phyloP scores from a whole-genome alignment of 1,140 invertebrate genomes.

The Heliothis virescens region DNA sequence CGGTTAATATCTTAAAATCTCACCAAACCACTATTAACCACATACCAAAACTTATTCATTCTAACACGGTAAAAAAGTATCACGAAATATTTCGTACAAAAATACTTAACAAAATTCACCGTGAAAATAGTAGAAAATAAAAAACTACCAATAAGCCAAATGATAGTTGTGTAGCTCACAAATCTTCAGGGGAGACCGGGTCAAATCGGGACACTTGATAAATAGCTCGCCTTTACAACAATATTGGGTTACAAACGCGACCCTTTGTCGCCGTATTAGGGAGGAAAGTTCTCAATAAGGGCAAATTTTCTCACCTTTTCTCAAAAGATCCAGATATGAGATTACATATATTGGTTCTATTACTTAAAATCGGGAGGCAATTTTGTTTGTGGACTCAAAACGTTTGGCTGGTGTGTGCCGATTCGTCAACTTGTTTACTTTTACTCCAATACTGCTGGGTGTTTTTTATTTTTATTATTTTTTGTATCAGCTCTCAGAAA shows the following conservation, averaged over 20 bases:
- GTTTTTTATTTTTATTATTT: slow-evolving; percentile 16
- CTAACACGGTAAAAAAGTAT: neutral
- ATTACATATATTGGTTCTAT: slow-evolving; percentile 65
- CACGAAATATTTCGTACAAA: no score
- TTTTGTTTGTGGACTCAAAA: slow-evolving; percentile 53
- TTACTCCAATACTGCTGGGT: slow-evolving; percentile 15
- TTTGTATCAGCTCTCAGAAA: neutral
- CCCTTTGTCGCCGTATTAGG: slow-evolving; percentile 64
- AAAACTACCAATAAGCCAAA: slow-evolving; percentile 25
- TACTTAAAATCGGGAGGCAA: slow-evolving; percentile 60
- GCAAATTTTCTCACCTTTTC: slow-evolving; percentile 64
- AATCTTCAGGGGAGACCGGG: slow-evolving; percentile 49
- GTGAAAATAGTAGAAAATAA: neutral
- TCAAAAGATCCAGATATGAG: slow-evolving; percentile 47
- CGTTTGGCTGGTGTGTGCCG: slow-evolving; percentile 49
- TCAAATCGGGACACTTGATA: slow-evolving; percentile 63
- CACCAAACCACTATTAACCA: no score
- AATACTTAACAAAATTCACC: neutral
- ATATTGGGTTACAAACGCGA: slow-evolving; percentile 67
- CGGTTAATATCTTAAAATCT: no score
- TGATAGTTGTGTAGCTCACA: slow-evolving; percentile 40
- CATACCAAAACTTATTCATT: neutral
- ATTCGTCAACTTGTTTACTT: slow-evolving; percentile 41
- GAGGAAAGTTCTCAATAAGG: slow-evolving; percentile 55
- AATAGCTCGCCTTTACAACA: slow-evolving; percentile 58